Evolutionary conservation across 2,113 vertebrate species (phyloP).

Genomic region (Bolborhynchus lineola): DNA sequence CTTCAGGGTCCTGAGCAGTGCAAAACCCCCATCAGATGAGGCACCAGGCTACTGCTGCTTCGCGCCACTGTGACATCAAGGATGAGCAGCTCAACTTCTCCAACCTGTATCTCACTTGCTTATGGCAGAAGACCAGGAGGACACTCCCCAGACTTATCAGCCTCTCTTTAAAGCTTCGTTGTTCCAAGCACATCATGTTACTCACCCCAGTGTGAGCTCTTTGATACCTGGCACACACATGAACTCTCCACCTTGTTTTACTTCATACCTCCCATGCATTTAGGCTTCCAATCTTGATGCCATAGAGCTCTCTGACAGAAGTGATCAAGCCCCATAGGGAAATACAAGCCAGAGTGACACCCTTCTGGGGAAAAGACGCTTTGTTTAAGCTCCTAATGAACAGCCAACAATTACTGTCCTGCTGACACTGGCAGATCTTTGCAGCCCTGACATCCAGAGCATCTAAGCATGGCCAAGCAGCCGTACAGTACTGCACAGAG

Average conservation of each 20-base stretch:
- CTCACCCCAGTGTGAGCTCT: not conserved
- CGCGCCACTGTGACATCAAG: fast-evolving
- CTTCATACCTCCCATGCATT: not conserved
- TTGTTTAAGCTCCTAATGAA: not conserved
- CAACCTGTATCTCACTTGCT: not conserved
- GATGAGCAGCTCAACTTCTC: not conserved
- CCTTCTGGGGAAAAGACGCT: not conserved
- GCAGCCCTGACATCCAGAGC: not conserved
- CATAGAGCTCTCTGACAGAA: not conserved
- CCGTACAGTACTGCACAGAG: not conserved
- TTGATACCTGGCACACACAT: not conserved
- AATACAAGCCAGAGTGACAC: not conserved
- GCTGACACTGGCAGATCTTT: not conserved
- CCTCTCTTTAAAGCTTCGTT: not conserved
- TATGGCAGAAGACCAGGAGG: not conserved
- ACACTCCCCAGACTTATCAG: not conserved
- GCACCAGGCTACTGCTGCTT: not conserved
- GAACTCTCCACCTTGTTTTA: not conserved
- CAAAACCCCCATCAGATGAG: not conserved
- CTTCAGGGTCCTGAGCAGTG: not conserved
- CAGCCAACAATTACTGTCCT: not conserved
- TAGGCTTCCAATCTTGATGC: not conserved
- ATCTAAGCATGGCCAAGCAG: not conserved
- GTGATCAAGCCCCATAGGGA: not conserved
- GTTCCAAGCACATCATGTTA: not conserved